A percentile compares a stretch with the other conserved stretches of the same genome.
These are phyloP conservation scores for Eonycteris spelaea DNA, from an alignment of 2,113 vertebrate genomes.

Conservation along the genomic window DNA sequence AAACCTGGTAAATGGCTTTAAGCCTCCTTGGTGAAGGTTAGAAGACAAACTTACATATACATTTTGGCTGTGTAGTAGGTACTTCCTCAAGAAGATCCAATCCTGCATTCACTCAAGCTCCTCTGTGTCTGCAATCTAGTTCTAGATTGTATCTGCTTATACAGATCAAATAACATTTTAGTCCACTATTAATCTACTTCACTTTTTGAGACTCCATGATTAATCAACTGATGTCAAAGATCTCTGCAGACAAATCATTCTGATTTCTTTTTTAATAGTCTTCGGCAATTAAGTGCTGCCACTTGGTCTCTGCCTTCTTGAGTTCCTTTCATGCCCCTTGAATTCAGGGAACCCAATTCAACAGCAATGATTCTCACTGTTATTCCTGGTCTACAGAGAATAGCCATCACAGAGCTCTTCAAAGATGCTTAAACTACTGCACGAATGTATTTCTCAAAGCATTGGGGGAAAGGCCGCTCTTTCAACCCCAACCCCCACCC, in stretches of 20 bases:
- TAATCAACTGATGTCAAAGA: neutral
- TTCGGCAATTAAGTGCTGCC: neutral
- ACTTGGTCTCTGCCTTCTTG: neutral
- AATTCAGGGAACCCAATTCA: neutral
- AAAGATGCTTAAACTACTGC: neutral
- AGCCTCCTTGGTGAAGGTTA: neutral
- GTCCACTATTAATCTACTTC: neutral
- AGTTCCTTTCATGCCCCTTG: neutral
- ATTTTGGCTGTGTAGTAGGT: neutral
- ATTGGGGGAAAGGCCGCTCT: neutral
- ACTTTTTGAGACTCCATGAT: neutral
- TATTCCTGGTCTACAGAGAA: neutral
- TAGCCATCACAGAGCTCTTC: neutral
- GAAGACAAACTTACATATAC: neutral
- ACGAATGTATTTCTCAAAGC: neutral
- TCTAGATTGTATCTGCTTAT: neutral
- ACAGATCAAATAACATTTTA: neutral
- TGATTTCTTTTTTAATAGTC: neutral
- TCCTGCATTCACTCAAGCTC: neutral
- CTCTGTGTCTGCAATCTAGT: neutral
- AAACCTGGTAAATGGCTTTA: neutral
- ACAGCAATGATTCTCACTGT: neutral
- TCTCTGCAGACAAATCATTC: neutral
- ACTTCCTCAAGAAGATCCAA: neutral
- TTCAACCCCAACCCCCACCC: neutral